Base-by-base conservation (phyloP, 2,888 invertebrate species). In the Clunio marinus region DNA sequence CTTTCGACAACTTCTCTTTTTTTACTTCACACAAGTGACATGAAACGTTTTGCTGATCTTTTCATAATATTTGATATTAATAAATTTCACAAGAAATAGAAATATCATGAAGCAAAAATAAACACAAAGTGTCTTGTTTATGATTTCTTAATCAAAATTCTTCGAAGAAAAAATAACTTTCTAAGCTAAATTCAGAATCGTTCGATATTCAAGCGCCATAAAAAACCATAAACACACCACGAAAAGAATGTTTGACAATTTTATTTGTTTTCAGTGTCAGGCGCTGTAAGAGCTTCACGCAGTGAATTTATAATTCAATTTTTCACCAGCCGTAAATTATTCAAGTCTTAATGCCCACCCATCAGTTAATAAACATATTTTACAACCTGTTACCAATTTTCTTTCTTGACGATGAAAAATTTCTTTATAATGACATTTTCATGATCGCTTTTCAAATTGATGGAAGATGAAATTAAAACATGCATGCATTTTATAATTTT, bases 241-340 rank as follows among this genome's bases (percentile, higher is more conserved):
- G 66, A 66, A 17, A 45, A 32, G 35, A 66, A 66, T 51, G 66
- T 66, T 66, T 66, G 66, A 66, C 66, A 66, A 66, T 66, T 66
- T 66, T 66, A 66, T 66, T 66, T 66, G 51, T 66, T 66, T 66
- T 66, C 35, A 66, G 51, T 66, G 66, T 55, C 66, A 20, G 32
- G 5, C 32, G 15, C 25, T 27, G 20, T 27, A 32, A 20, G 59
- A 59, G 57, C 10, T 66, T 66, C 66, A 66, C 66, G 66, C 66
- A 66, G 66, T 22, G 66, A 57, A 57, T 46, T 66, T 66, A 66
- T 66, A 66, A 66, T 66, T 66, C 66, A 66, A 66, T 66, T 66
- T 66, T 66, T 66, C 66, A 66, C 51, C 66, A 66, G 66, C 55
- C 66, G 27, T 66, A 66, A 66, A 66, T 66, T 66, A 66, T 66